Evolutionary conservation across 2,797 vertebrate genomes (phyloP).

Genomic region (Fratercula arctica): DNA sequence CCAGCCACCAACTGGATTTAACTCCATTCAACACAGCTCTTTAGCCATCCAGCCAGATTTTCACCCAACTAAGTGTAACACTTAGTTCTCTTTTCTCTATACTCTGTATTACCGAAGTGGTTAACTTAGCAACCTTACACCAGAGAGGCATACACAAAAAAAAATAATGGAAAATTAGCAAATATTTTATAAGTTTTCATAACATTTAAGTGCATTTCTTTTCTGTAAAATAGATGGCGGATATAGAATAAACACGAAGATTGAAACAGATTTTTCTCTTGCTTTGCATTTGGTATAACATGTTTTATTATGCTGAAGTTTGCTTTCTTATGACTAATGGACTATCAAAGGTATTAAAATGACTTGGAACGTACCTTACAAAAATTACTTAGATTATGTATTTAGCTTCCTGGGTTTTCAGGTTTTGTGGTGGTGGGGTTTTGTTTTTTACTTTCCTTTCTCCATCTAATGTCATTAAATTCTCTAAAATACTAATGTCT

Average conservation of each 20-base stretch:
- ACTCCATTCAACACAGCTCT: not conserved
- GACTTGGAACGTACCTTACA: not conserved
- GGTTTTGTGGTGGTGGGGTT: not conserved
- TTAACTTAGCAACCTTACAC: not conserved
- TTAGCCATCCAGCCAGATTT: not conserved
- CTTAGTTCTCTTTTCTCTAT: not conserved
- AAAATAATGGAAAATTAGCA: not conserved
- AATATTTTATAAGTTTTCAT: not conserved
- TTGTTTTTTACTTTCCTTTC: not conserved
- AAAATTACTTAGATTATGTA: not conserved
- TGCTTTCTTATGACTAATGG: not conserved
- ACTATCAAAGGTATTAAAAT: not conserved
- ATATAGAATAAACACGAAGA: not conserved
- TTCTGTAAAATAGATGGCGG: not conserved
- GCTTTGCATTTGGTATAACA: not conserved
- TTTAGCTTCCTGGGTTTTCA: not conserved
- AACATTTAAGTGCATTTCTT: not conserved
- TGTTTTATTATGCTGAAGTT: not conserved
- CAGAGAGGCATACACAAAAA: not conserved
- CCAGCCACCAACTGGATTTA: accelerated
- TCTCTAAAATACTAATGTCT: not conserved
- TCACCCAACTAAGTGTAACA: not conserved
- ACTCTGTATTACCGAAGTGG: not conserved
- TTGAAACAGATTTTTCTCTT: not conserved
- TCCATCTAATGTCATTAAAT: not conserved